phyloP scores from a whole-genome alignment of 2,113 vertebrate species.

The Tyto alba region DNA sequence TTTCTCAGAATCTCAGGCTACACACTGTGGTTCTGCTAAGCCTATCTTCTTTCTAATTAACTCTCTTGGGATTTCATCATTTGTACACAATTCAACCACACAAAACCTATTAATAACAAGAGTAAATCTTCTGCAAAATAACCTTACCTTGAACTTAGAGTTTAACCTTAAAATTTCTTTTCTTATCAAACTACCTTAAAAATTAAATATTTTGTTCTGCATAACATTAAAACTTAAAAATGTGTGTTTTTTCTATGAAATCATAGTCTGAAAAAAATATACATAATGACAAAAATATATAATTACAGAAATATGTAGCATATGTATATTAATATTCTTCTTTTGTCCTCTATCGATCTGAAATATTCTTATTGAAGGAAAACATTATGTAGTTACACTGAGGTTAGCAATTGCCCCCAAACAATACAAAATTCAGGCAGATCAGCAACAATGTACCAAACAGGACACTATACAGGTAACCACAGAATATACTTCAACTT shows the following conservation, averaged over 20 bases:
- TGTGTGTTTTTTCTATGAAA: neutral
- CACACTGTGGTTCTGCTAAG: neutral
- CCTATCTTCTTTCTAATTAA: slow-evolving; percentile 27
- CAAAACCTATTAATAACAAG: neutral
- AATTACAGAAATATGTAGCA: neutral
- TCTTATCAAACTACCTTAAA: neutral
- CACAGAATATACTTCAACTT: neutral
- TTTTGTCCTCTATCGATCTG: neutral
- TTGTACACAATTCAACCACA: neutral
- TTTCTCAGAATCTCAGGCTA: neutral
- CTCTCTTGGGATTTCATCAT: slow-evolving; percentile 16
- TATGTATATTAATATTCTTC: neutral
- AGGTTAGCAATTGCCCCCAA: neutral
- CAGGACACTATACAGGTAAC: neutral
- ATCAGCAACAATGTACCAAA: neutral
- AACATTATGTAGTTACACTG: neutral
- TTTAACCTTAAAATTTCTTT: neutral
- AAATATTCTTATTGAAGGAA: neutral
- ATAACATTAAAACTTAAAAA: neutral
- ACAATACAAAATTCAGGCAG: neutral
- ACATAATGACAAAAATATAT: neutral
- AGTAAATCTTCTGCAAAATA: slow-evolving; percentile 25
- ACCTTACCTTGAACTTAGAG: neutral
- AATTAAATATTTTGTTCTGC: neutral
- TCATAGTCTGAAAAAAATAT: neutral